Evolutionary conservation across 2,113 vertebrate species (phyloP), one percentile per base, ranked within the genome.

Genomic region (Fregata magnificens): DNA sequence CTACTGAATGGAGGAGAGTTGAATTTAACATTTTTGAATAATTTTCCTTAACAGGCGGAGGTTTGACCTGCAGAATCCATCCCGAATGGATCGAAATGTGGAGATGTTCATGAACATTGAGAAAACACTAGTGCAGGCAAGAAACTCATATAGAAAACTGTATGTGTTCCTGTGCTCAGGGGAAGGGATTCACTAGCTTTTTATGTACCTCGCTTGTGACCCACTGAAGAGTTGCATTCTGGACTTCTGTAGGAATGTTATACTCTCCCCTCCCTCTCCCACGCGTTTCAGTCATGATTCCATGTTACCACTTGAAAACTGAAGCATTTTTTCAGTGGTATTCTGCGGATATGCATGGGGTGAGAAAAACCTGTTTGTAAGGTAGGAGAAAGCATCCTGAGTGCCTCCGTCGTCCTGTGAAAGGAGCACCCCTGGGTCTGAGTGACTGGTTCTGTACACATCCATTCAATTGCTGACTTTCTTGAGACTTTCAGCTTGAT

Each of bases 91-190:
- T 97, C 98, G 99, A 15, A 99, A 99, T 5, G 99, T 99, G 95
- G 99, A 99, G 98, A 99, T 99, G 99, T 99, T 99, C 93, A 98
- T 99, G 98, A 99, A 98, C 87, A 99, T 99, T 31, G 99, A 99
- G 97, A 99, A 99, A 93, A 99, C 99, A 22, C 96, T 99, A 80
- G 99, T 99, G 86, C 99, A 99, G 99, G 99, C 99, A 98, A 96
- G 97, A 32, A 44, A 26, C 58, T 36, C 6, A 0, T 7, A 3
- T 5, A 11, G 19, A 10, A 20, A 70, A 15, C 22, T 10, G 2
- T 13, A 1, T 19, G 32, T 58, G 16, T 36, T 36, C 22, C 1
- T 3, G 0, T 5, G 45, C 72, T 44, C 7, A 3, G 45, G 70
- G 29, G 6, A 67, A 53, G 38, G 49, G 32, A 0, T 4, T 22